Percentiles rank a stretch among this genome's conserved stretches.
phyloP scores from a whole-genome alignment of 2,113 vertebrate genomes.

The Cygnus buccinator region DNA sequence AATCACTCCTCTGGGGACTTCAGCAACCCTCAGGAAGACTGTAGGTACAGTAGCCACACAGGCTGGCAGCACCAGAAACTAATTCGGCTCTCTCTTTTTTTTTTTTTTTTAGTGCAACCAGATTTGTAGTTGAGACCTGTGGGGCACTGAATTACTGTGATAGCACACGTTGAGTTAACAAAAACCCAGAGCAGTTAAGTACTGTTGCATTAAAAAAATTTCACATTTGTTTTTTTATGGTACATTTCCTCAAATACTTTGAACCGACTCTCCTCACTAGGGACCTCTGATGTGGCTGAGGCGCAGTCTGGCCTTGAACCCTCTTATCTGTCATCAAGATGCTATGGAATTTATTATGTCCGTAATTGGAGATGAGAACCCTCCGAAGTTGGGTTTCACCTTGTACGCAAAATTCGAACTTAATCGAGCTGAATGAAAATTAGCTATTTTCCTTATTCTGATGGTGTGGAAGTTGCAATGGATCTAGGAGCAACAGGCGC shows the following conservation, averaged over 20 bases:
- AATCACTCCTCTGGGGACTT: constrained; percentile 45
- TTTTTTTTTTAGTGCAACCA: constrained; percentile 36
- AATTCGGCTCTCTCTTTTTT: neutral
- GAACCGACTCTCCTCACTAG: neutral
- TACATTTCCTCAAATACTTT: constrained; percentile 30
- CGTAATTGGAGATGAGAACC: constrained; percentile 15
- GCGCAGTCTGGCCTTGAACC: constrained; percentile 14
- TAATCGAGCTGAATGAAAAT: constrained; percentile 12
- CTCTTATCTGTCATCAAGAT: constrained; percentile 43
- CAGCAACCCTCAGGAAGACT: constrained; percentile 64
- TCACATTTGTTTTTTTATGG: neutral
- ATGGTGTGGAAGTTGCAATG: constrained; percentile 29
- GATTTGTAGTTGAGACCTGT: constrained; percentile 38
- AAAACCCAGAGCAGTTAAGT: constrained; percentile 43
- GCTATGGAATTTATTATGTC: constrained; percentile 52
- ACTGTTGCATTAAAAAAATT: constrained; percentile 52
- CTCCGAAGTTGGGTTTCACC: constrained; percentile 19
- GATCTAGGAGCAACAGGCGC: neutral
- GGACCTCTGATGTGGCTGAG: constrained; percentile 32
- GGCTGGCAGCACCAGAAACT: constrained; percentile 54
- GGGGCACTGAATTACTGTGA: constrained; percentile 46
- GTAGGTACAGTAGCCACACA: constrained; percentile 42
- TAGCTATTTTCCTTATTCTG: constrained; percentile 10
- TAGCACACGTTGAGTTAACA: constrained; percentile 52
- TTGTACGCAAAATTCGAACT: neutral